These are phyloP conservation scores for Lasiurus cinereus DNA, from an alignment of 2,113 vertebrate species.

Conservation along the genomic window DNA sequence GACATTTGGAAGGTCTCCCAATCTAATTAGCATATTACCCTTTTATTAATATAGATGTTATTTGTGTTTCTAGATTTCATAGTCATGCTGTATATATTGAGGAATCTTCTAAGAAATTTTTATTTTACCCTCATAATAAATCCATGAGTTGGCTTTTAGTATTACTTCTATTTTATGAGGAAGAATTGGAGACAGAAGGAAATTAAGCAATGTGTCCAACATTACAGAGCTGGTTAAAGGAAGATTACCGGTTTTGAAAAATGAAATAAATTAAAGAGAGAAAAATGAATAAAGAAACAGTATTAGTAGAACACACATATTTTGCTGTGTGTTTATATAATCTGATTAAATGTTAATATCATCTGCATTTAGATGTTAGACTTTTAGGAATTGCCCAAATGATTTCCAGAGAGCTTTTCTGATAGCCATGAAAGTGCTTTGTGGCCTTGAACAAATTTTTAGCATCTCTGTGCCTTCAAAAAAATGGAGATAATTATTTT, in stretches of 20 bases:
- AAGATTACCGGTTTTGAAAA: not conserved
- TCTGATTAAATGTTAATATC: slow-evolving; percentile 32
- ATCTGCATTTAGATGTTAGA: not conserved
- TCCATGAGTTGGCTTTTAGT: not conserved
- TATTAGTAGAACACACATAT: slow-evolving; percentile 13
- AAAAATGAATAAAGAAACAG: slow-evolving; percentile 11
- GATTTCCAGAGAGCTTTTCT: slow-evolving; percentile 39
- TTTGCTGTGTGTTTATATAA: slow-evolving; percentile 39
- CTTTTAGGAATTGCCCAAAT: not conserved
- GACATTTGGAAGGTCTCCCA: too few species aligned
- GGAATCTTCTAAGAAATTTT: slow-evolving; percentile 12
- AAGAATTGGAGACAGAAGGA: slow-evolving; percentile 2
- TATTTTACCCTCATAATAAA: slow-evolving; percentile 16
- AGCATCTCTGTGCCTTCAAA: slow-evolving; percentile 52
- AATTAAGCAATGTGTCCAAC: slow-evolving; percentile 24
- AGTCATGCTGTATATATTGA: not conserved
- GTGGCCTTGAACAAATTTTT: slow-evolving; percentile 36
- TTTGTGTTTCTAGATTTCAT: not conserved
- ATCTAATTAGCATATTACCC: too few species aligned
- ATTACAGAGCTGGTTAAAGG: not conserved
- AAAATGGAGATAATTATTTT: slow-evolving; percentile 58
- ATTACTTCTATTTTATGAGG: slow-evolving; percentile 11
- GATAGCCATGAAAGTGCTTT: not conserved
- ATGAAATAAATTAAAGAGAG: slow-evolving; percentile 14
- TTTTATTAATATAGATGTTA: not conserved